Conservation (phyloP, 2,113 vertebrate genomes). For the Gulo gulo region DNA sequence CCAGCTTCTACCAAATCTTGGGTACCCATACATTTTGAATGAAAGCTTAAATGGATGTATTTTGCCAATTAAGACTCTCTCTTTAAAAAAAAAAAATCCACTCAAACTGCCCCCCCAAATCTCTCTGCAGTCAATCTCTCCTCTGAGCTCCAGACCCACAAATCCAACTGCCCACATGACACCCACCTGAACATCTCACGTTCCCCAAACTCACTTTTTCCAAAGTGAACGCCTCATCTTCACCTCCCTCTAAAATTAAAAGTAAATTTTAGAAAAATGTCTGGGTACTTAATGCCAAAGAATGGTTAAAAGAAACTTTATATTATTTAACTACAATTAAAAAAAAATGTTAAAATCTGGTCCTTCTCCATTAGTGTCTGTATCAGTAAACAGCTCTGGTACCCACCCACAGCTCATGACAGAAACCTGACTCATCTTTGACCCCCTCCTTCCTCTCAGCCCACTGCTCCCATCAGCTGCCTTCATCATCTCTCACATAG, state of each 20-base stretch:
- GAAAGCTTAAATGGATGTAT: conserved; percentile 22
- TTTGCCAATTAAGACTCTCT: background rate
- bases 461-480: background rate
- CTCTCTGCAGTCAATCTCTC: background rate
- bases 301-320: background rate
- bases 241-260: background rate
- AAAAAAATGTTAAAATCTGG: background rate
- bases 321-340: background rate
- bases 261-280: background rate
- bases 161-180: background rate
- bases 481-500: background rate
- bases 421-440: background rate
- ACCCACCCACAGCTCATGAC: background rate
- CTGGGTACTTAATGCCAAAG: background rate
- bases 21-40: background rate
- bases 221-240: background rate
- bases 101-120: background rate
- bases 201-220: background rate
- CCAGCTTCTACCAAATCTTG: background rate
- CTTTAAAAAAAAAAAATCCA: background rate
- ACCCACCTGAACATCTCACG: too few relatives aligned
- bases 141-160: background rate
- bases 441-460: background rate
- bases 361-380: background rate
- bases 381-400: background rate